Evolutionary conservation across 2,888 invertebrate species (phyloP).

Genomic region (Parnassius orleans): DNA sequence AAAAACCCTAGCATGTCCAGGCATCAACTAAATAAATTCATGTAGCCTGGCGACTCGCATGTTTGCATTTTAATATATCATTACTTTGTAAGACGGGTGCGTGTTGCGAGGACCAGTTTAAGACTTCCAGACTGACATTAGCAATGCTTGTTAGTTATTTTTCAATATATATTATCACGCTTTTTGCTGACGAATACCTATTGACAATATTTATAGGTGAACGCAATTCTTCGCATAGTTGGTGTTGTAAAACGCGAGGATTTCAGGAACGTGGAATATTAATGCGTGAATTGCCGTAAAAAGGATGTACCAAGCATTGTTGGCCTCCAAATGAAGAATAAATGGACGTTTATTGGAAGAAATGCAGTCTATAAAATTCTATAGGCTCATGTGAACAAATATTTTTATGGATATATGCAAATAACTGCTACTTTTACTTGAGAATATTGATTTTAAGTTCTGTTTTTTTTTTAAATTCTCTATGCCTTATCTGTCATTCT

Average conservation of each 20-base stretch:
- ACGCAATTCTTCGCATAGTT: conserved; percentile 7
- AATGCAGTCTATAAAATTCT: not conserved
- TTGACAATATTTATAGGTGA: conserved; percentile 2
- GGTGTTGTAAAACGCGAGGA: not conserved
- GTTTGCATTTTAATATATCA: conserved; percentile 59
- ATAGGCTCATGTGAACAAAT: not conserved
- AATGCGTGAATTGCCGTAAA: conserved; percentile 5
- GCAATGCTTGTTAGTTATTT: conserved; percentile 2
- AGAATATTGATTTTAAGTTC: too few relatives aligned
- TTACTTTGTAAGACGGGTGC: conserved; percentile 18
- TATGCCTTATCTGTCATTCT: too few relatives aligned
- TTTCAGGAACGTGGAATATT: conserved; percentile 20
- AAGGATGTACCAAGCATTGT: not conserved
- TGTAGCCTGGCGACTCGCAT: conserved; percentile 38
- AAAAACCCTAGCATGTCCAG: not conserved
- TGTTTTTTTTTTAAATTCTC: too few relatives aligned
- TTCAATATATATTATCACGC: conserved; percentile 18
- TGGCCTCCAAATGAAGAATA: conserved; percentile 6
- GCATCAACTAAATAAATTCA: not conserved
- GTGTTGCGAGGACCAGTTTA: conserved; percentile 10
- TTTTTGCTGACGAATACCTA: conserved; percentile 6
- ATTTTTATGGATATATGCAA: too few relatives aligned
- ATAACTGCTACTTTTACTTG: too few relatives aligned
- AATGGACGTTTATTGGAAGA: not conserved
- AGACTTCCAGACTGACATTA: not conserved